Conservation (phyloP, 2,888 invertebrate genomes). For the Apamea epomidion region DNA sequence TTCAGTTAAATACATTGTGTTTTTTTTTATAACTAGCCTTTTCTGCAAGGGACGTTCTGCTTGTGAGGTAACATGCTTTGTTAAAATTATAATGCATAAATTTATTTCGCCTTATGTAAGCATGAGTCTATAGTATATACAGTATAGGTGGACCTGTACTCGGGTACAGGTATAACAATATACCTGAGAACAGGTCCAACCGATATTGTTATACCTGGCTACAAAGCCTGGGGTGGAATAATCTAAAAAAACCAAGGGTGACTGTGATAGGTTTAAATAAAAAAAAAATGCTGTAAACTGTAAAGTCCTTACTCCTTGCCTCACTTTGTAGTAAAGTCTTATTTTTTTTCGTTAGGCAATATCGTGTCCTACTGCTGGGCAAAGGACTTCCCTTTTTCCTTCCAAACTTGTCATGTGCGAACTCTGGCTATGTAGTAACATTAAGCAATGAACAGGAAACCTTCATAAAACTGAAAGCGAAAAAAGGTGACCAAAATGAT, state of each 20-base stretch:
- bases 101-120: too few relatives aligned
- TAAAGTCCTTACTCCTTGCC: neutral
- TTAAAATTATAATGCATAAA: neutral
- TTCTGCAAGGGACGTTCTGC: neutral
- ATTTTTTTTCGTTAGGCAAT: too few relatives aligned
- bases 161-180: too few relatives aligned
- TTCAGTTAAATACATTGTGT: conserved; percentile 54
- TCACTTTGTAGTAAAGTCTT: neutral
- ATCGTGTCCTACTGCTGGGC: too few relatives aligned
- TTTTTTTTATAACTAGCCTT: conserved; percentile 36
- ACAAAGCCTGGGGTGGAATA: neutral
- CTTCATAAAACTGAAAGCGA: neutral
- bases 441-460: neutral
- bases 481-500: neutral
- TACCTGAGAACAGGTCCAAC: neutral
- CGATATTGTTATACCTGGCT: neutral
- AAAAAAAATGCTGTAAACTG: neutral
- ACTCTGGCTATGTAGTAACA: neutral
- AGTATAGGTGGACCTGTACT: neutral
- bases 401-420: too few relatives aligned
- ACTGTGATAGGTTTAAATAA: neutral
- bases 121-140: neutral
- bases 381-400: too few relatives aligned
- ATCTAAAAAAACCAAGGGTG: neutral
- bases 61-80: neutral